These are phyloP conservation scores for Aurelia coerulea DNA, from an alignment of 30 jellyfish, hydroid and myxozoan genomes.

Conservation along the genomic window DNA sequence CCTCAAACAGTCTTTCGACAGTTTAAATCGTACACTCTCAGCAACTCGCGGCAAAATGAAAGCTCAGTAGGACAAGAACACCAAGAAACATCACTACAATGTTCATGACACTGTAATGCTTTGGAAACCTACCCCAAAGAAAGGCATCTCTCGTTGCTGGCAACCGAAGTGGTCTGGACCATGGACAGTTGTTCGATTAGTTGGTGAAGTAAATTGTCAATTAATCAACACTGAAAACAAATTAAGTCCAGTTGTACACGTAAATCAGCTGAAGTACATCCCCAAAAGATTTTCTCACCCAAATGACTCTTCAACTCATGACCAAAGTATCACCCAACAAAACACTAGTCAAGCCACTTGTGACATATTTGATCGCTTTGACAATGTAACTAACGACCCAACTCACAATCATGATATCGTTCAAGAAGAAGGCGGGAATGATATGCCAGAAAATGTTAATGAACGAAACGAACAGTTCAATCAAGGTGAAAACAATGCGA, in stretches of 20 bases:
- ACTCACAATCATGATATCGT: too few species aligned
- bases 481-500: too few species aligned
- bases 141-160: slow-evolving; percentile 40
- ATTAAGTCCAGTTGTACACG: slow-evolving; percentile 1
- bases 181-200: slow-evolving; percentile 5
- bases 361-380: too few species aligned
- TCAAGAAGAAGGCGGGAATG: too few species aligned
- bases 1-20: slow-evolving; percentile 9
- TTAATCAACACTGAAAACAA: background rate
- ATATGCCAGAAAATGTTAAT: too few species aligned
- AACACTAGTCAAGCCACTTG: too few species aligned
- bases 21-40: slow-evolving; percentile 7
- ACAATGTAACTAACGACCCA: too few species aligned
- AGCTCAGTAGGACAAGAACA: slow-evolving; percentile 3
- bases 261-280: background rate
- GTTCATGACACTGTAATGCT: slow-evolving; percentile 35
- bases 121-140: slow-evolving; percentile 14
- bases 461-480: too few species aligned
- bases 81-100: slow-evolving; percentile 6
- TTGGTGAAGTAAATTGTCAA: too few species aligned
- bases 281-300: too few species aligned
- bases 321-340: too few species aligned
- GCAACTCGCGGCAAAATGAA: slow-evolving; percentile 31
- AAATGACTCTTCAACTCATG: too few species aligned
- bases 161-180: slow-evolving; percentile 48